Percentiles rank a stretch among this genome's conserved stretches.
These are phyloP conservation scores for Lutjanus campechanus DNA, from an alignment of 2,797 vertebrate genomes.

Conservation along the genomic window DNA sequence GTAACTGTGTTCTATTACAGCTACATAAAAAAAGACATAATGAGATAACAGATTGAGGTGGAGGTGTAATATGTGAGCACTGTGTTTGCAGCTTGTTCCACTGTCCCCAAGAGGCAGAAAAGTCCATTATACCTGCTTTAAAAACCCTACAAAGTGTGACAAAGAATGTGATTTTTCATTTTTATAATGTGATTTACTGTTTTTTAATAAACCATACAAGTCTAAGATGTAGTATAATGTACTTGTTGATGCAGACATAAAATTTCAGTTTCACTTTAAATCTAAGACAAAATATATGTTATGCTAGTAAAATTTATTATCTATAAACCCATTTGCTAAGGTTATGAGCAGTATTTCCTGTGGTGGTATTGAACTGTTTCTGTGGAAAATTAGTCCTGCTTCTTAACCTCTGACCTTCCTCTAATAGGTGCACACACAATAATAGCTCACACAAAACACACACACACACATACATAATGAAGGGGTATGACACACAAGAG, in stretches of 20 bases:
- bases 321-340: neutral
- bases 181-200: neutral
- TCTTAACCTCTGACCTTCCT: constrained; percentile 40
- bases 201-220: neutral
- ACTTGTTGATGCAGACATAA: neutral
- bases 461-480: neutral
- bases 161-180: too few relatives aligned
- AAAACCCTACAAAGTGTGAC: neutral
- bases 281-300: neutral
- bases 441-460: constrained; percentile 8
- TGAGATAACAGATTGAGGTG: too few relatives aligned
- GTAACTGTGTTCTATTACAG: too few relatives aligned
- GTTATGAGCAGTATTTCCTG: constrained; percentile 3
- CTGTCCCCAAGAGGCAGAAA: neutral
- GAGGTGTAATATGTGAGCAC: neutral
- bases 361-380: constrained; percentile 31
- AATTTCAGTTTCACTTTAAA: neutral
- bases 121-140: neutral
- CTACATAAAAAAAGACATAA: too few relatives aligned
- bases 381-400: constrained; percentile 14
- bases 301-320: neutral
- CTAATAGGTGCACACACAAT: constrained; percentile 16
- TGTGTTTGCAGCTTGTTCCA: neutral
- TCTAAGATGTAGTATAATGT: neutral
- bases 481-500: neutral